Evolutionary conservation across 2,113 vertebrate species (phyloP), one percentile per base, ranked within the genome.

Genomic region (Ptilonorhynchus violaceus): DNA sequence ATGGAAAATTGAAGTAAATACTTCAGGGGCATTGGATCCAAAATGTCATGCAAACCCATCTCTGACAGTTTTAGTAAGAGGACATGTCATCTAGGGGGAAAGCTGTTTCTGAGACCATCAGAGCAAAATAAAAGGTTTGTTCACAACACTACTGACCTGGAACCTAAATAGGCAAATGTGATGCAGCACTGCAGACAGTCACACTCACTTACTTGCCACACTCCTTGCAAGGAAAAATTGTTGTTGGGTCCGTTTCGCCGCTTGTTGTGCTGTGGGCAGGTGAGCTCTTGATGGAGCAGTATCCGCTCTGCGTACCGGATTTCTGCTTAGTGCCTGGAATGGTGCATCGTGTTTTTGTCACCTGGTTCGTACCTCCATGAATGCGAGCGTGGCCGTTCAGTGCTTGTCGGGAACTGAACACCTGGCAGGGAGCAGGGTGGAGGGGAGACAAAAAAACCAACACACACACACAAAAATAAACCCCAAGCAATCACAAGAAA

Each of bases 151-250:
- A 6, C 23, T 49, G 11, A 39, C 33, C 30, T 63, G 44, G 39
- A 84, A 68, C 14, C n/a, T 17, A 12, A 58, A 49, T 0, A 63
- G 22, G 50, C 9, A 84, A 44, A 53, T 1, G 18, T 0, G 1
- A 59, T 22, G 28, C 7, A 1, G 19, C 16, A 7, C 35, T 16
- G 10, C 37, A 82, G 53, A 28, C 33, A 27, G 30, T 24, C 14
- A 16, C 12, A n/a, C n/a, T 56, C 64, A 97, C 99, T 60, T 99
- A 97, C 99, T 60, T 99, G 98, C 98, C 98, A 87, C 99, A 99
- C 84, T 99, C 98, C 94, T 98, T 99, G 97, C 99, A 99, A 88
- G 99, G 99, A 93, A 99, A 99, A 87, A 98, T 94, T 10, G 98
- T 97, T 3, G 98, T 98, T 35, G 98, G 98, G 80, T 99, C 99